A percentile compares a stretch with the other conserved stretches of the same genome.
phyloP scores from a whole-genome alignment of 2,888 invertebrate species.

The Euplagia quadripunctaria region DNA sequence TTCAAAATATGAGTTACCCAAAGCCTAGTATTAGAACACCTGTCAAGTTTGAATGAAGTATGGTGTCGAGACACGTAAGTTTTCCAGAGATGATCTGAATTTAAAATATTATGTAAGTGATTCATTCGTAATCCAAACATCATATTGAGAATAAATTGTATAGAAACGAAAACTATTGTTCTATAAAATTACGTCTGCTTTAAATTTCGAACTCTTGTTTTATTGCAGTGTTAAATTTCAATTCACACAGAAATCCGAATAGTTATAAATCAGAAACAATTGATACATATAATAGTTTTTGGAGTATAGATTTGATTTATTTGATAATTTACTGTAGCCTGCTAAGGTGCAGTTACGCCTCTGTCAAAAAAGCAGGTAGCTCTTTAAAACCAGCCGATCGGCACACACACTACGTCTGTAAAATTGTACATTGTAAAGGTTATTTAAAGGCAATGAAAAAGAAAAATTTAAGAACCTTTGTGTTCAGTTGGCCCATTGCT shows the following conservation, averaged over 20 bases:
- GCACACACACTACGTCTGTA: neutral
- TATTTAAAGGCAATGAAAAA: neutral
- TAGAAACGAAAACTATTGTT: constrained; percentile 39
- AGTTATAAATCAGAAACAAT: neutral
- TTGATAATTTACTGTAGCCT: neutral
- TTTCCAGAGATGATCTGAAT: constrained; percentile 51
- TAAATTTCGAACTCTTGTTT: constrained; percentile 39
- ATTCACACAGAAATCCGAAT: neutral
- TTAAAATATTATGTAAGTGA: constrained; percentile 41
- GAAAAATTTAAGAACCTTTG: neutral
- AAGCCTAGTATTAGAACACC: constrained; percentile 50
- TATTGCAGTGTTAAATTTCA: neutral
- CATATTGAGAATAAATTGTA: constrained; percentile 23
- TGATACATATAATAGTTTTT: constrained; percentile 11
- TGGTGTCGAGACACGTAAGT: constrained; percentile 44
- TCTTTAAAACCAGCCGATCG: neutral
- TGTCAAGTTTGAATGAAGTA: constrained; percentile 47
- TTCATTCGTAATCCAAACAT: constrained; percentile 41
- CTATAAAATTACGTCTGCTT: constrained; percentile 40
- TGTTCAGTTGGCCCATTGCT: neutral
- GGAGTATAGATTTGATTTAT: constrained; percentile 15
- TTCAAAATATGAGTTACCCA: constrained; percentile 50
- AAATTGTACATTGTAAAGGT: neutral
- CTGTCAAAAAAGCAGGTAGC: neutral
- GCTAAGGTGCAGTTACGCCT: neutral